These are phyloP conservation scores for Cynocephalus volans DNA, from an alignment of 2,113 vertebrate genomes.

Conservation along the genomic window DNA sequence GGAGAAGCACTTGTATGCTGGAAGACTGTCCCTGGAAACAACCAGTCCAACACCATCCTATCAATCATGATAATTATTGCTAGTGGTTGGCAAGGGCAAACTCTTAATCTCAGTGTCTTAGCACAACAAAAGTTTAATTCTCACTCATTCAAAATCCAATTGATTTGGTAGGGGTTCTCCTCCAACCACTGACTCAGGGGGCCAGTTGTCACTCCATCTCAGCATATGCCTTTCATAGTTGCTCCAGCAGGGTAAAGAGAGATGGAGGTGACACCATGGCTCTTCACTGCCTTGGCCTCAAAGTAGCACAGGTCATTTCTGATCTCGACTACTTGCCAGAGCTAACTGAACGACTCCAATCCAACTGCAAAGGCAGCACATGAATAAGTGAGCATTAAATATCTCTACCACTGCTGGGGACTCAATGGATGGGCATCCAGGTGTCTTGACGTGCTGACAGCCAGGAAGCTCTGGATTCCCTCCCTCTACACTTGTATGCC, in stretches of 20 bases:
- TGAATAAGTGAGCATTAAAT: not conserved
- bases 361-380: not conserved
- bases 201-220: not conserved
- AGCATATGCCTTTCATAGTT: not conserved
- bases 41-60: not conserved
- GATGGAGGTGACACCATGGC: not conserved
- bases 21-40: not conserved
- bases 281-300: not conserved
- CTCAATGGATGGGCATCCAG: not conserved
- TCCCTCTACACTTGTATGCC: not conserved
- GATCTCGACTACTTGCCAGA: not conserved
- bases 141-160: not conserved
- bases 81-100: not conserved
- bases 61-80: not conserved
- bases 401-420: not conserved
- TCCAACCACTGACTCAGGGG: not conserved
- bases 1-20: not conserved
- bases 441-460: not conserved
- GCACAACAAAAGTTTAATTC: slow-evolving; percentile 22
- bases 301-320: not conserved
- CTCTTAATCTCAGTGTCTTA: not conserved
- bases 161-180: not conserved
- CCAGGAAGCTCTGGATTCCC: not conserved
- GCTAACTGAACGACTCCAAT: not conserved
- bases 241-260: not conserved